phyloP scores from a whole-genome alignment of 2,888 invertebrate species.

The Abscondita cerata region DNA sequence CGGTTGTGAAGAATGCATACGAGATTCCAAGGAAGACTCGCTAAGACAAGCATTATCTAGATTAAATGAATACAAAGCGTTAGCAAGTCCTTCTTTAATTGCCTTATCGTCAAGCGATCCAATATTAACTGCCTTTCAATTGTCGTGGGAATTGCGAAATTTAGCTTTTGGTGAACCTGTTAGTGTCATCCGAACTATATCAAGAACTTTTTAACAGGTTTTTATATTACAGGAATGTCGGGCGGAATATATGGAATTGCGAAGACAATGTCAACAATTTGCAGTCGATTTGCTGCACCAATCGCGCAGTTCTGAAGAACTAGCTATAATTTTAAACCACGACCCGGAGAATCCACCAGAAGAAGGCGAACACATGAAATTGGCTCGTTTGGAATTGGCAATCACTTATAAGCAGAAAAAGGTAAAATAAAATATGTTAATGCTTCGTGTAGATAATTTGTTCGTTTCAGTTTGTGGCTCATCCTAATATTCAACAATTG shows the following conservation, averaged over 20 bases:
- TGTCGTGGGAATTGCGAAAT: conserved; percentile 92
- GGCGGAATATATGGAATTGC: conserved; percentile 84
- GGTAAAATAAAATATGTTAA: conserved; percentile 60
- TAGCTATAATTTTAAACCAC: conserved; percentile 93
- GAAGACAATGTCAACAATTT: conserved; percentile 87
- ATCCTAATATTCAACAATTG: conserved; percentile 93
- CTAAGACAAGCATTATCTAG: conserved; percentile 85
- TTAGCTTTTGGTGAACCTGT: conserved; percentile 88
- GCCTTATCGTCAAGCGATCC: conserved; percentile 93
- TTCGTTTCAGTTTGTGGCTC: conserved; percentile 81
- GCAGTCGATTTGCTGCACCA: conserved; percentile 91
- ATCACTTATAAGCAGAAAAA: conserved; percentile 95
- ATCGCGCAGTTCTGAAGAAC: conserved; percentile 89
- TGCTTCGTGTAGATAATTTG: background rate
- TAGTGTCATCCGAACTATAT: too few relatives aligned
- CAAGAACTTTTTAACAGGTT: too few relatives aligned
- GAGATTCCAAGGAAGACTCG: conserved; percentile 75
- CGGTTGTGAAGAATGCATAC: conserved; percentile 88
- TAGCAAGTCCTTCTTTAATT: conserved; percentile 93
- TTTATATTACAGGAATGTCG: conserved; percentile 85
- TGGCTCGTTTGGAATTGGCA: conserved; percentile 87
- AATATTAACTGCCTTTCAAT: conserved; percentile 90
- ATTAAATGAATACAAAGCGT: conserved; percentile 90
- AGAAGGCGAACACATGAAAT: conserved; percentile 82
- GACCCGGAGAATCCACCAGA: conserved; percentile 77